Evolutionary conservation across 2,113 vertebrate genomes (phyloP).

Genomic region (Hemiprocne comata): DNA sequence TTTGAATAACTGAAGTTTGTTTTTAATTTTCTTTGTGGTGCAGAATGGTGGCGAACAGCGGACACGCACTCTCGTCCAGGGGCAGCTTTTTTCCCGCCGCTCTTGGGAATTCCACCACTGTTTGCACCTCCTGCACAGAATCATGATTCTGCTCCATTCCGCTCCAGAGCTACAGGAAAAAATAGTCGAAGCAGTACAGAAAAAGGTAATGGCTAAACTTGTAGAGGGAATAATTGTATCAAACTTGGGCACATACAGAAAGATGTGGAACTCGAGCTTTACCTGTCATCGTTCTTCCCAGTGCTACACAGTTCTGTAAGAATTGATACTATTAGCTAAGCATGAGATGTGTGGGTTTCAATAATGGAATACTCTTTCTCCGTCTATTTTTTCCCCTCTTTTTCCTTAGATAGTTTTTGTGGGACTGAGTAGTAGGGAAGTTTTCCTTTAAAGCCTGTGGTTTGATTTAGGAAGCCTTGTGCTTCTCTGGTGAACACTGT

Average conservation of each 20-base stretch:
- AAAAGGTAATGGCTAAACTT: conserved; percentile 84
- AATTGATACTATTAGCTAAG: not conserved
- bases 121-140: conserved; percentile 85
- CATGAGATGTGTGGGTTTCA: not conserved
- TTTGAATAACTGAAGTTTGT: not conserved
- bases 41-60: conserved; percentile 90
- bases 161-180: conserved; percentile 83
- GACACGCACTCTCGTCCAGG: conserved; percentile 80
- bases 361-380: not conserved
- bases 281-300: not conserved
- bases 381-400: not conserved
- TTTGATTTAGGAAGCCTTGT: not conserved
- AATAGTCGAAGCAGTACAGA: conserved; percentile 79
- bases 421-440: not conserved
- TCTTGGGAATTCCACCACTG: conserved; percentile 86
- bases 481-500: not conserved
- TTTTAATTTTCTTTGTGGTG: conserved; percentile 45
- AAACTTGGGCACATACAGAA: not conserved
- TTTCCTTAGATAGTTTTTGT: not conserved
- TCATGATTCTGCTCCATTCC: conserved; percentile 79
- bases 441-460: not conserved
- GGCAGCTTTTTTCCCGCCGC: conserved; percentile 86
- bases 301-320: not conserved
- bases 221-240: not conserved
- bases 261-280: not conserved